phyloP scores from a whole-genome alignment of 2,113 vertebrate genomes.

The Corythaeola cristata region DNA sequence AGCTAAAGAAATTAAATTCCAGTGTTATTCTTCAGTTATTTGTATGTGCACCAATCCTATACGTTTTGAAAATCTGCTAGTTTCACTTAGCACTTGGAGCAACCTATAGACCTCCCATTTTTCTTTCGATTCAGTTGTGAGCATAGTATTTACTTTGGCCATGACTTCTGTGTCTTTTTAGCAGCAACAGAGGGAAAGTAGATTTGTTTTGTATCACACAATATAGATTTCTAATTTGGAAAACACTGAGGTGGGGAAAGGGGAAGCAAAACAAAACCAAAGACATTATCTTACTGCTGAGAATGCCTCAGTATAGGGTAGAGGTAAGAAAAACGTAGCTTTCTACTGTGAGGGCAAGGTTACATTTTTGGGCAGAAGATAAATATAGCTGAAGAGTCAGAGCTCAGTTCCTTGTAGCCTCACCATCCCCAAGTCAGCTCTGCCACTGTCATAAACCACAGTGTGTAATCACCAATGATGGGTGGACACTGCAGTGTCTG shows the following conservation, averaged over 20 bases:
- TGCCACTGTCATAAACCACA: too few relatives aligned
- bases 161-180: background rate
- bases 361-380: background rate
- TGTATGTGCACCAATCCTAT: background rate
- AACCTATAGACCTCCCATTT: background rate
- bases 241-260: background rate
- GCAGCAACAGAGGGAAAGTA: background rate
- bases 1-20: background rate
- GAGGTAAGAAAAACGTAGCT: background rate
- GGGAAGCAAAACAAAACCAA: background rate
- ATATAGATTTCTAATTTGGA: background rate
- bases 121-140: background rate
- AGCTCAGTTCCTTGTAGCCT: background rate
- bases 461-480: background rate
- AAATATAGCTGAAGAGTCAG: background rate
- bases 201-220: background rate
- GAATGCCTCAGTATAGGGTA: background rate
- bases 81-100: background rate
- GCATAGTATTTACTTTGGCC: background rate
- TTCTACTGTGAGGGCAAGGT: background rate
- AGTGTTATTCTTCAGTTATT: background rate
- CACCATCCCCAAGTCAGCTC: background rate
- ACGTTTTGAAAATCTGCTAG: too few relatives aligned
- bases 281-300: background rate
- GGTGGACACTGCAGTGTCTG: background rate